Base-by-base conservation (phyloP, 2,797 vertebrate genomes). In the Lutjanus campechanus region DNA sequence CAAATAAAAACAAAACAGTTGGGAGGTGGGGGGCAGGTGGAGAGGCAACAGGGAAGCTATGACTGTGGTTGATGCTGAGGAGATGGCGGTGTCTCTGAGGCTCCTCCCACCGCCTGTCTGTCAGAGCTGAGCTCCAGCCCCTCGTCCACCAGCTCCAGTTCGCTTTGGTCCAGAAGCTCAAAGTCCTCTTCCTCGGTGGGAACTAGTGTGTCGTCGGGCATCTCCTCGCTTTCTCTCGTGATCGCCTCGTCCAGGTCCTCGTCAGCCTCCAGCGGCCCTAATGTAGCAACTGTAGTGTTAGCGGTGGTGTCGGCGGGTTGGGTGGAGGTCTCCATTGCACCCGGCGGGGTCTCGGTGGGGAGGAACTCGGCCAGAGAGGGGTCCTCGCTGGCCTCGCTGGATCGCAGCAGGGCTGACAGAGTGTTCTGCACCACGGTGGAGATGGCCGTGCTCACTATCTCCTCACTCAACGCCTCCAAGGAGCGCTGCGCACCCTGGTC, bases 131-230 rank as follows among this genome's bases (percentile, higher is more conserved):
- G 89, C 71, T 96, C 96, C 87, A 97, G 93, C 93, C 95, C 97
- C 55, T 96, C 96, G 64, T 97, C 96, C 86, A 96, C 94, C 92
- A 97, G 96, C 89, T 99, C 98, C 95, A 99, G 95, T 96, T 99
- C 98, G 77, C 96, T 97, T 96, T 99, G 97, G 96, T 99, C 98
- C 96, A 99, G 96, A 85, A 99, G 96, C 96, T 99, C 98, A 94
- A 99, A 99, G 95, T 99, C 98, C 95, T 99, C 98, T 40, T 97
- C 97, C 85, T 95, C 97, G 11, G 85, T 93, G 25, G 92, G 95
- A 88, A 94, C 93, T 11, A 92, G 86, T 0, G 93, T 91, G 78
- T 92, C 83, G 7, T 95, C 94, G 0, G 86, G 93, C 17, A 83
- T 63, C 53, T 92, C 94, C 62, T 93, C 89, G 1, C 84, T 71